Evolutionary conservation across 2,113 vertebrate genomes (phyloP), one percentile per base, ranked within the genome.

Genomic region (Verasper variegatus): DNA sequence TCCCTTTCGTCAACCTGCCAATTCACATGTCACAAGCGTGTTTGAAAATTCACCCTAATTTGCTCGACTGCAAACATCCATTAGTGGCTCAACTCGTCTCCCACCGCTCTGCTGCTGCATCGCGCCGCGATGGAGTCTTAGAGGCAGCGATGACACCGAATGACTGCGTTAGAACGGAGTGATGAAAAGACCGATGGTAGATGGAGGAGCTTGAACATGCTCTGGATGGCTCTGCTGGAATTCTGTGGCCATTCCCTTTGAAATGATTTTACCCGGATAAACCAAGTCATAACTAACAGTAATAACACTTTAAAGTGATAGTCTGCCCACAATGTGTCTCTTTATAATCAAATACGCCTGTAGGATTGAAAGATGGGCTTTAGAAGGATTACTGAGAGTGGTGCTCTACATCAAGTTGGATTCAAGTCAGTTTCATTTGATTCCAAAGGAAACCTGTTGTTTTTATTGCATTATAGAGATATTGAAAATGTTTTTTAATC

Each of bases 41-140:
- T 70, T 71, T 51, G 45, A 61, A 65, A 75, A 77, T 80, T 78
- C 65, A 51, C 61, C 49, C 67, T 68, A 71, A 84, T 78, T 80
- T 74, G 20, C 56, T 17, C 2, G 0, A 64, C 58, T 54, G 54
- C 71, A 80, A 82, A 82, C 56, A 68, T 52, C 81, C 71, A 74
- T 79, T 63, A 76, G 67, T 21, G 21, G 61, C 66, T 80, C 55
- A 9, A 57, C 37, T 73, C 65, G 24, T 26, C 42, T 65, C 64
- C 73, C 21, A 27, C 15, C 3, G 0, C 26, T 52, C 73, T 37
- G 6, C 52, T 42, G 45, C 45, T 54, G 31, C 21, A 12, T 42
- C 60, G 49, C 61, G 54, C 45, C 1, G 4, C 0, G 5, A 40
- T 35, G 26, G 42, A 12, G 35, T 24, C 54, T 58, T n/a, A 58